phyloP scores from a whole-genome alignment of 1,140 invertebrate genomes.

The Amyelois transitella region DNA sequence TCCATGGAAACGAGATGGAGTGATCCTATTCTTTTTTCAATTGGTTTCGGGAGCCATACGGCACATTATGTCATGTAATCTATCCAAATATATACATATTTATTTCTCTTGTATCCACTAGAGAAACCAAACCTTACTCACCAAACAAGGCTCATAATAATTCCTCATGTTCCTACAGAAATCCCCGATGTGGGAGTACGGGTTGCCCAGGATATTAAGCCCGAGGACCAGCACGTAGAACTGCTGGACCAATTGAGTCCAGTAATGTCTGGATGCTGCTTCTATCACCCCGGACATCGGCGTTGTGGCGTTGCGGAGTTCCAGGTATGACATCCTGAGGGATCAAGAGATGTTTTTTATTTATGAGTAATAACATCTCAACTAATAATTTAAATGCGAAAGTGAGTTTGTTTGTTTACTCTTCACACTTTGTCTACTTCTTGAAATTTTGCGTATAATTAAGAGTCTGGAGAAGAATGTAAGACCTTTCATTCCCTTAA shows the following conservation, averaged over 20 bases:
- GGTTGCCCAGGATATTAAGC: constrained; percentile 93
- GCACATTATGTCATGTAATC: too few species aligned
- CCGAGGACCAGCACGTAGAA: constrained; percentile 92
- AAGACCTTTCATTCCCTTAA: too few species aligned
- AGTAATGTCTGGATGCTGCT: constrained; percentile 82
- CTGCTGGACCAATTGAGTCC: constrained; percentile 88
- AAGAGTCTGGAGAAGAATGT: too few species aligned
- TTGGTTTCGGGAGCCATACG: too few species aligned
- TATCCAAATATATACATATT: not conserved
- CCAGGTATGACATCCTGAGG: constrained; percentile 86
- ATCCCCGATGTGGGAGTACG: constrained; percentile 84
- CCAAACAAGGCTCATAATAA: constrained; percentile 52
- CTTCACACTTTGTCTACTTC: too few species aligned
- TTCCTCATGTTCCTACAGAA: constrained; percentile 78
- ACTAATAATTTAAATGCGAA: too few species aligned
- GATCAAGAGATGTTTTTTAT: constrained; percentile 4
- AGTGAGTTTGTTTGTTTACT: too few species aligned
- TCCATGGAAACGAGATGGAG: too few species aligned
- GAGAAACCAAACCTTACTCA: constrained; percentile 17
- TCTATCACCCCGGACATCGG: constrained; percentile 75
- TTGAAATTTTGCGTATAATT: too few species aligned
- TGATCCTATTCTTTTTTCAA: too few species aligned
- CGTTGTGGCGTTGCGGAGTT: constrained; percentile 80
- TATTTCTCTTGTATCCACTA: not conserved
- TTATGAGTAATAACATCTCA: too few species aligned